A percentile compares a stretch with the other conserved stretches of the same genome.
These are phyloP conservation scores for Speoplatyrhinus poulsoni DNA, from an alignment of 2,113 vertebrate genomes.

Conservation along the genomic window DNA sequence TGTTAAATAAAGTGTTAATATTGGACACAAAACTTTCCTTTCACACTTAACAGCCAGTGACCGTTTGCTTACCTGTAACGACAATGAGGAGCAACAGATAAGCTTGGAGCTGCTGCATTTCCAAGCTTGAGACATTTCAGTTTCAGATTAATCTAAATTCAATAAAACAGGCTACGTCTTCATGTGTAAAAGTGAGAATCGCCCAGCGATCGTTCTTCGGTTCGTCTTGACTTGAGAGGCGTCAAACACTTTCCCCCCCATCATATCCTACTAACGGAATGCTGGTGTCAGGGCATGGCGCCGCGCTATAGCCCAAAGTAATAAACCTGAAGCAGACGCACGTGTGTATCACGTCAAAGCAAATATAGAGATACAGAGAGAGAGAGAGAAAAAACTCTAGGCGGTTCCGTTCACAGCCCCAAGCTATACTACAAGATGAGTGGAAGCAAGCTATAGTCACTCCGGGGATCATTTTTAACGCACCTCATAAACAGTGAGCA, in stretches of 20 bases:
- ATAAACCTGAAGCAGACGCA: slow-evolving; percentile 47
- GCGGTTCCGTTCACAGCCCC: slow-evolving; percentile 5
- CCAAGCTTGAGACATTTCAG: slow-evolving; percentile 73
- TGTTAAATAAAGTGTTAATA: not conserved
- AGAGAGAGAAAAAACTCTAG: slow-evolving; percentile 1
- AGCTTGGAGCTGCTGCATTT: slow-evolving; percentile 73
- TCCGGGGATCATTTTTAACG: slow-evolving; percentile 34
- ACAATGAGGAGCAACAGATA: slow-evolving; percentile 64
- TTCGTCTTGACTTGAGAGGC: slow-evolving; percentile 29
- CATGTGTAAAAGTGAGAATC: not conserved
- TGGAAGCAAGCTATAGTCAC: slow-evolving; percentile 36
- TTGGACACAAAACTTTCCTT: not conserved
- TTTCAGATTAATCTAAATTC: slow-evolving; percentile 39
- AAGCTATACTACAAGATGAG: slow-evolving; percentile 24
- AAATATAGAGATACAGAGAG: not conserved
- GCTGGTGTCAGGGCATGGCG: slow-evolving; percentile 17
- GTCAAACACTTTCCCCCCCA: slow-evolving; percentile 60
- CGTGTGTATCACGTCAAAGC: slow-evolving; percentile 39
- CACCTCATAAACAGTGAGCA: slow-evolving; percentile 12
- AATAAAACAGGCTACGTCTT: slow-evolving; percentile 1
- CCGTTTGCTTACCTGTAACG: slow-evolving; percentile 67
- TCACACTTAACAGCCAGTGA: not conserved
- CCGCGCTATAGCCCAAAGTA: not conserved
- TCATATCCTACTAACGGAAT: slow-evolving; percentile 52
- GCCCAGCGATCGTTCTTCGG: slow-evolving; percentile 21